Evolutionary conservation across 2,888 invertebrate genomes (phyloP), one percentile per base, ranked within the genome.

Genomic region (Pheosia gnoma): DNA sequence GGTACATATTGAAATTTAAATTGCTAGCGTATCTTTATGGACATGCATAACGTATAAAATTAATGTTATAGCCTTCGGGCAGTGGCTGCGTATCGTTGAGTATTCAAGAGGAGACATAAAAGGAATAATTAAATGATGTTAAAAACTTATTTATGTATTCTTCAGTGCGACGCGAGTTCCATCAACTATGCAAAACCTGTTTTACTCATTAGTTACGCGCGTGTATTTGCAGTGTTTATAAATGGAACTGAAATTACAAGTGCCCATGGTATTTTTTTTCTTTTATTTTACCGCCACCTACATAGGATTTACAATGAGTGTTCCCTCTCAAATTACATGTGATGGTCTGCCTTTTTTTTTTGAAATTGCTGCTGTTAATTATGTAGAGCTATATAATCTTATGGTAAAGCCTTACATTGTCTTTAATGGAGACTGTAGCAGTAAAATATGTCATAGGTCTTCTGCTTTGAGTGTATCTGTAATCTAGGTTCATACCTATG

Each of bases 101-200:
- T 90, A 91, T 91, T 90, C 90, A 90, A 72, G 71, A 83, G 81
- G 70, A 70, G 82, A 80, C 84, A 86, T 83, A 82, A 85, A 80
- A 84, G 80, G 88, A 86, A 88, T 89, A 89, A 90, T 91, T 87
- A 89, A 91, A 90, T 85, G 84, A 84, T 79, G 86, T 84, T 89
- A 88, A 88, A 88, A 90, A 89, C 84, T 86, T 90, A 86, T 86
- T 91, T 88, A 86, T 81, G 86, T 87, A 92, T 91, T 91, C 91
- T 69, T 75, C 68, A 65, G 74, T 76, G 82, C 82, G 72, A 71
- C 74, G 77, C 66, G 71, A 79, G 25, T 25, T 25, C 78, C 84
- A 90, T 91, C 85, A 87, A 84, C 74, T 86, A 91, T 92, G 91
- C 91, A 85, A 83, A 85, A 84, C 83, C 75, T 81, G 91, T 89